Evolutionary conservation across 2,888 invertebrate genomes (phyloP).

Genomic region (Heteromyza rotundicornis): DNA sequence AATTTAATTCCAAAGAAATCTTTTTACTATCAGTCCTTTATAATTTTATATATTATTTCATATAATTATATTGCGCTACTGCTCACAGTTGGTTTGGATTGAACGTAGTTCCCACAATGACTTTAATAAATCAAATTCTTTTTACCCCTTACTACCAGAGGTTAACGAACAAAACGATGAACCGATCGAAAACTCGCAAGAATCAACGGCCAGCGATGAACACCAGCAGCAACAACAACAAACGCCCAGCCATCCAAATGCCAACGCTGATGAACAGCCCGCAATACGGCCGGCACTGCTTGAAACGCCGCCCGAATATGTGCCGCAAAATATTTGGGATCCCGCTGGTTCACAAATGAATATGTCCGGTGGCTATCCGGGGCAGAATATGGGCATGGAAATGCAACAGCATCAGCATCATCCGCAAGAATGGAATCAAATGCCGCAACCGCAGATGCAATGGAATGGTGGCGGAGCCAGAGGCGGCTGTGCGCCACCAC

Average conservation of each 20-base stretch:
- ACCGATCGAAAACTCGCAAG: conserved; percentile 17
- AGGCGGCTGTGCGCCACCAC: conserved; percentile 34
- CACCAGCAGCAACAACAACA: background rate
- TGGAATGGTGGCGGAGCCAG: conserved; percentile 40
- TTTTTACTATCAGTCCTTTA: background rate
- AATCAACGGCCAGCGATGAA: conserved; percentile 11
- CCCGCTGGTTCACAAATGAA: conserved; percentile 20
- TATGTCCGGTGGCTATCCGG: background rate
- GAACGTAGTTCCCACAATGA: no score
- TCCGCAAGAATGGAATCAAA: conserved; percentile 45
- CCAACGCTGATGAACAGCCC: conserved; percentile 32
- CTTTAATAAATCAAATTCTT: no score
- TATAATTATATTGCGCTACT: no score
- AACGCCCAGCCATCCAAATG: conserved; percentile 33
- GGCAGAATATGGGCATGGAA: conserved; percentile 17
- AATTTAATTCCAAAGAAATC: conserved; percentile 8
- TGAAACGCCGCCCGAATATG: conserved; percentile 53
- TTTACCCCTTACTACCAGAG: conserved; percentile 37
- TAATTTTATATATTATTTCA: no score
- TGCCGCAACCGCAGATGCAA: conserved; percentile 37
- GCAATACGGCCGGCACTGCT: conserved; percentile 48
- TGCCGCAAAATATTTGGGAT: conserved; percentile 45
- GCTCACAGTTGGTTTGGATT: no score
- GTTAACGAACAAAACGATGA: conserved; percentile 22
- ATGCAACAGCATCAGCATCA: conserved; percentile 31